These are phyloP conservation scores for Cinara cedri DNA, from an alignment of 2,888 invertebrate genomes.

Conservation along the genomic window DNA sequence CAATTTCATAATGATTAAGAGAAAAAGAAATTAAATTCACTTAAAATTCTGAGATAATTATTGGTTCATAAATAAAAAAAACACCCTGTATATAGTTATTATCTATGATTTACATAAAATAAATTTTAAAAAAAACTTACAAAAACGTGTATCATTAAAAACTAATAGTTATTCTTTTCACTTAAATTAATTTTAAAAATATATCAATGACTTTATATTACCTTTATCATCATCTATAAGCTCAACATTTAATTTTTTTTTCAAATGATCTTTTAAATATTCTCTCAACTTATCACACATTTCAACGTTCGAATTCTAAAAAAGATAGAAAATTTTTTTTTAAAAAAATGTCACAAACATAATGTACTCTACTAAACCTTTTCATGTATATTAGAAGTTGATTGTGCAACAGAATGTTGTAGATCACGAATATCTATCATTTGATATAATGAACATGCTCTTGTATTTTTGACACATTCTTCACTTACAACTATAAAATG, in stretches of 20 bases:
- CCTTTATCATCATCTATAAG: constrained; percentile 40
- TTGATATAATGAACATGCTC: constrained; percentile 52
- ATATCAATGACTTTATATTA: not conserved
- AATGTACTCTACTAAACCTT: not conserved
- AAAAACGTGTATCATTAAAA: too few relatives aligned
- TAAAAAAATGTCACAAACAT: too few relatives aligned
- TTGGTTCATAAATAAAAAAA: too few relatives aligned
- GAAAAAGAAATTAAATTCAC: too few relatives aligned
- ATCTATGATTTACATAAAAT: too few relatives aligned
- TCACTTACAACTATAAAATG: not conserved
- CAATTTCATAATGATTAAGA: too few relatives aligned
- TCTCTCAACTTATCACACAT: constrained; percentile 49
- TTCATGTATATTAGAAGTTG: constrained; percentile 46
- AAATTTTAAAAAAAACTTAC: too few relatives aligned
- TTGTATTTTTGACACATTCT: constrained; percentile 50
- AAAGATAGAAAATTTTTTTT: not conserved
- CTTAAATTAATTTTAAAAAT: too few relatives aligned
- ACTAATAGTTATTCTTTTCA: too few relatives aligned
- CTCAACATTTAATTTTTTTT: constrained; percentile 49
- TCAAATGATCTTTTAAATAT: constrained; percentile 52
- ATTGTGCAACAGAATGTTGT: constrained; percentile 40
- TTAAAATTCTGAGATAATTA: too few relatives aligned
- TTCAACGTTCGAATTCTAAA: constrained; percentile 43
- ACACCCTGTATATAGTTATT: too few relatives aligned
- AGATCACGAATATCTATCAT: constrained; percentile 50